Conservation (phyloP, 2,113 vertebrate species). For the Podarcis cretensis region DNA sequence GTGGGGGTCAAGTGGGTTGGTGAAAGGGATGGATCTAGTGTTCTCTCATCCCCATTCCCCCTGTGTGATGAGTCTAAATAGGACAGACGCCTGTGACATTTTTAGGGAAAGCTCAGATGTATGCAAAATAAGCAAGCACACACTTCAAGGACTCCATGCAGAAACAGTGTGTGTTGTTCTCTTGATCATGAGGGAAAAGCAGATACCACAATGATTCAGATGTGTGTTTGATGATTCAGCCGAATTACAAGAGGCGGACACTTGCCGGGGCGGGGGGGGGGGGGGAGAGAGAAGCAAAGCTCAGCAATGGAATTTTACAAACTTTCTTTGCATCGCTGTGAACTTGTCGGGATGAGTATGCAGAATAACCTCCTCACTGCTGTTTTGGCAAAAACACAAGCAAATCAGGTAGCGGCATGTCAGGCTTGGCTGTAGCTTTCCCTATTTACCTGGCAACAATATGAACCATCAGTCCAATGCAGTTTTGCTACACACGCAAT, state of each 20-base stretch:
- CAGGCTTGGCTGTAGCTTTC: background rate
- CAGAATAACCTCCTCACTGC: background rate
- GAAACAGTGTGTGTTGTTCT: constrained; percentile 30
- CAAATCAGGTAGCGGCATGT: constrained; percentile 23
- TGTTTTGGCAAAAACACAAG: constrained; percentile 22
- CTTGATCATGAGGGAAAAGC: constrained; percentile 12
- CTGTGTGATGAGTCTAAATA: too few species aligned
- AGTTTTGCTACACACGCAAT: background rate
- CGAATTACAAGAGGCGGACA: constrained; percentile 47
- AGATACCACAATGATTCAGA: constrained; percentile 57
- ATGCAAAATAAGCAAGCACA: background rate
- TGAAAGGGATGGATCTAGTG: too few species aligned
- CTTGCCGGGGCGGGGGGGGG: background rate
- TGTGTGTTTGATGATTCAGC: constrained; percentile 61
- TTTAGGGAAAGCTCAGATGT: background rate
- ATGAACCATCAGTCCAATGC: background rate
- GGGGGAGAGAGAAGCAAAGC: constrained; percentile 38
- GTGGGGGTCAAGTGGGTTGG: too few species aligned
- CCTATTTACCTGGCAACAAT: background rate
- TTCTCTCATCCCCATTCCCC: too few species aligned
- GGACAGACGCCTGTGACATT: background rate
- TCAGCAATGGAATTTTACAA: constrained; percentile 68
- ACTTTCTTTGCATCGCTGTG: constrained; percentile 42
- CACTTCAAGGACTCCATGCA: background rate
- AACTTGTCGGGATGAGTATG: constrained; percentile 54